These are phyloP conservation scores for Petaurus breviceps DNA, from an alignment of 2,113 vertebrate species.

Conservation along the genomic window DNA sequence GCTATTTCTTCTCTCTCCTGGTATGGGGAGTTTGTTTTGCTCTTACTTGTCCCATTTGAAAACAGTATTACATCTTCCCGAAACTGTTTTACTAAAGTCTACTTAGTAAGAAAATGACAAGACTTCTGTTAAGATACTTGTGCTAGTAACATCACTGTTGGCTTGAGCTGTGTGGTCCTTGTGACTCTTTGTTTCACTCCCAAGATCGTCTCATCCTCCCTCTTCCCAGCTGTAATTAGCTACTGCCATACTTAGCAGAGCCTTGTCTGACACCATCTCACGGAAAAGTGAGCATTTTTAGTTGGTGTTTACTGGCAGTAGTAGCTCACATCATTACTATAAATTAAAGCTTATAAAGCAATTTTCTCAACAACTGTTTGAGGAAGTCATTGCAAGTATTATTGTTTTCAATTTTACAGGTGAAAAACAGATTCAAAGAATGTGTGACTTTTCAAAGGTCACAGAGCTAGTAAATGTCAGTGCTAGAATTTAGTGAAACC, in stretches of 20 bases:
- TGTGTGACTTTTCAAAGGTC: background rate
- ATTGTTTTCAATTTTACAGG: background rate
- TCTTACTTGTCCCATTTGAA: background rate
- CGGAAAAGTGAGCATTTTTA: background rate
- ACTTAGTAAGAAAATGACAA: background rate
- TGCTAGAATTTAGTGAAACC: background rate
- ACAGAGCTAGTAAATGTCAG: background rate
- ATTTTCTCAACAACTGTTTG: background rate
- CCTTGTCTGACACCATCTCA: background rate
- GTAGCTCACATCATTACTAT: background rate
- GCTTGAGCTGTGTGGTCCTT: background rate
- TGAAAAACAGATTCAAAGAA: background rate
- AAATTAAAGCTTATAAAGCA: background rate
- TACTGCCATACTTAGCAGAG: background rate
- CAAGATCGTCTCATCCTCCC: background rate
- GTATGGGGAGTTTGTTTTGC: background rate
- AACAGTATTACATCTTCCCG: background rate
- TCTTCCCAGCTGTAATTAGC: background rate
- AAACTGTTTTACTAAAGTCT: background rate
- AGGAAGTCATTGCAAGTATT: background rate
- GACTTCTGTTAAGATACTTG: background rate
- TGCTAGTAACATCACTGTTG: background rate
- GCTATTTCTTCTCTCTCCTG: background rate
- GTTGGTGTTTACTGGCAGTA: slow-evolving; percentile 36
- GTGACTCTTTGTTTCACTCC: too few relatives aligned